phyloP scores from a whole-genome alignment of 1,140 invertebrate genomes.

The Eurytemora carolleeae region DNA sequence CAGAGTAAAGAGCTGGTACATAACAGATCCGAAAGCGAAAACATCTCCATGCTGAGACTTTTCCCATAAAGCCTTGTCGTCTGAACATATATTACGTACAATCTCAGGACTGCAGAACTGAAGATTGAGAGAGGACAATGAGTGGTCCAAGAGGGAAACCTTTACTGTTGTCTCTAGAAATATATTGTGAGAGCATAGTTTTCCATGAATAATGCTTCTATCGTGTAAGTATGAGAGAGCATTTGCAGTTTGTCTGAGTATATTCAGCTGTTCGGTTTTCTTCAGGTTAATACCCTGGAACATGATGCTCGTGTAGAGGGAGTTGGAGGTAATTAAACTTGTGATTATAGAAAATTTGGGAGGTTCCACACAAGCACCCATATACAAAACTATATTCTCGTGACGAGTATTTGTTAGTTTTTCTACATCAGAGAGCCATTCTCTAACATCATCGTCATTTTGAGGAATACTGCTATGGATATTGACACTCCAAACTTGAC shows the following conservation, averaged over 20 bases:
- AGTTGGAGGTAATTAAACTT: not conserved
- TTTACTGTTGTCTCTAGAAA: constrained; percentile 25
- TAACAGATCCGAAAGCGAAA: constrained; percentile 19
- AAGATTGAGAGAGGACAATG: constrained; percentile 22
- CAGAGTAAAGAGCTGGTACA: constrained; percentile 19
- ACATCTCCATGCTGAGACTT: constrained; percentile 17
- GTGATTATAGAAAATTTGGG: constrained; percentile 23
- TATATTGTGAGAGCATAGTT: constrained; percentile 29
- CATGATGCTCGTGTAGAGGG: not conserved
- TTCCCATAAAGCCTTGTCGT: too few species aligned
- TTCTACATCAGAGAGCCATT: constrained; percentile 24
- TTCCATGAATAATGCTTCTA: constrained; percentile 28
- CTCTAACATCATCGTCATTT: constrained; percentile 20
- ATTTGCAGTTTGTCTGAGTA: constrained; percentile 18
- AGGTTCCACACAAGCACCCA: constrained; percentile 29
- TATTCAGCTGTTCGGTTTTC: not conserved
- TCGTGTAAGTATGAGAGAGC: constrained; percentile 31
- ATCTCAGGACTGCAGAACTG: constrained; percentile 8
- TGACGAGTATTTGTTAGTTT: constrained; percentile 29
- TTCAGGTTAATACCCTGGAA: not conserved
- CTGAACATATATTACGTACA: constrained; percentile 7
- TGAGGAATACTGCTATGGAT: constrained; percentile 24
- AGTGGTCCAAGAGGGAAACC: constrained; percentile 29
- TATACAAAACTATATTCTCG: constrained; percentile 32
- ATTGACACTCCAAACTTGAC: constrained; percentile 24